These are phyloP conservation scores for Australoheros scitulus DNA, from an alignment of 2,113 vertebrate genomes.

Conservation along the genomic window DNA sequence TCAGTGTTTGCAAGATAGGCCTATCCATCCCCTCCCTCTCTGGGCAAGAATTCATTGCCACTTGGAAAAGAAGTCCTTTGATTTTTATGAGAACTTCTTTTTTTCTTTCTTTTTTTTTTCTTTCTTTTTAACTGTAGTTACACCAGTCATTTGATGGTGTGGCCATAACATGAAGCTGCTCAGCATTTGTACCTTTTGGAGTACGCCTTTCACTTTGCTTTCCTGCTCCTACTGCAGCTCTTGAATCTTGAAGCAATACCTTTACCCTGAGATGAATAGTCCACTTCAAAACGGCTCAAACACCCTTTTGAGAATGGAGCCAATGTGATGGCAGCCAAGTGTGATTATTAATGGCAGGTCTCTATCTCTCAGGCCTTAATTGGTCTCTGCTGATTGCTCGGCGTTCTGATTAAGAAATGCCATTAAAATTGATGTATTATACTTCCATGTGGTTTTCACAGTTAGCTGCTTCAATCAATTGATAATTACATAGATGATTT, in stretches of 20 bases:
- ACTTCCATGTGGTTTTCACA: conserved; percentile 72
- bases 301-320: conserved; percentile 48
- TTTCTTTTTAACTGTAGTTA: conserved; percentile 14
- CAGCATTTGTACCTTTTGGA: not conserved
- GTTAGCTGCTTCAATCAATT: conserved; percentile 76
- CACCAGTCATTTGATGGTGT: conserved; percentile 23
- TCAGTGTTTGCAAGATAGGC: conserved; percentile 37
- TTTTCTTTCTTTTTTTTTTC: too few relatives aligned
- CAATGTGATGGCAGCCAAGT: conserved; percentile 54
- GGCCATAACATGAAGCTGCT: not conserved
- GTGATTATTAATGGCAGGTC: conserved; percentile 74
- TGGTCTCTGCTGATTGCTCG: conserved; percentile 79
- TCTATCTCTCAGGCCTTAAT: conserved; percentile 77
- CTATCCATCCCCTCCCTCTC: conserved; percentile 1
- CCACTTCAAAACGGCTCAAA: conserved; percentile 25
- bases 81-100: conserved; percentile 28
- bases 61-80: conserved; percentile 31
- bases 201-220: not conserved
- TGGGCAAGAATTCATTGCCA: conserved; percentile 20
- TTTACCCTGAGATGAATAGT: conserved; percentile 23
- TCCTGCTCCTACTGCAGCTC: not conserved
- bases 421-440: conserved; percentile 80
- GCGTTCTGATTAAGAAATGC: conserved; percentile 80
- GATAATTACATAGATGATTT: conserved; percentile 77
- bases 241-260: not conserved